Evolutionary conservation across 2,888 invertebrate species (phyloP).

Genomic region (Bimastos eiseni): DNA sequence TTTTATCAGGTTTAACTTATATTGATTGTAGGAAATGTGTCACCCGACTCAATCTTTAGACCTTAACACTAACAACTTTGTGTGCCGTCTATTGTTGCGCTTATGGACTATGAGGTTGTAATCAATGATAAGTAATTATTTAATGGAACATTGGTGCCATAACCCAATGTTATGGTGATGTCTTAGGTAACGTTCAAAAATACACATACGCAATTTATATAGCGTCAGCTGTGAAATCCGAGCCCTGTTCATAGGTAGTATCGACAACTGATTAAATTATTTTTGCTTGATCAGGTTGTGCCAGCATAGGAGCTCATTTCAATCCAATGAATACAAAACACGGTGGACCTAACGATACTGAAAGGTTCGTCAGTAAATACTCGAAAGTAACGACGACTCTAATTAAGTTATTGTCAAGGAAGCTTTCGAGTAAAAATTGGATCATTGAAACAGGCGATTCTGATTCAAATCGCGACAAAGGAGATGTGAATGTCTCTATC

Average conservation of each 20-base stretch:
- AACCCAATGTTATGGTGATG: too few relatives aligned
- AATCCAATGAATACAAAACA: constrained; percentile 80
- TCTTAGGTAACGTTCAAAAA: neutral
- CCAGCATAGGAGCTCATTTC: constrained; percentile 91
- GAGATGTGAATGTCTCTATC: too few relatives aligned
- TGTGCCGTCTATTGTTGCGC: too few relatives aligned
- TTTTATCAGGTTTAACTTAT: too few relatives aligned
- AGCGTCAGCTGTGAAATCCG: neutral
- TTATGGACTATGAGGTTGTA: too few relatives aligned
- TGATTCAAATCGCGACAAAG: too few relatives aligned
- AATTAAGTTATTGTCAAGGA: neutral
- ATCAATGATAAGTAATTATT: too few relatives aligned
- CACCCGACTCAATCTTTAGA: too few relatives aligned
- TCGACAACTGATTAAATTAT: neutral
- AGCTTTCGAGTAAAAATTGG: neutral
- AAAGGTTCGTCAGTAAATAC: constrained; percentile 54
- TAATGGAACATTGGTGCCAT: too few relatives aligned
- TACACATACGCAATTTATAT: neutral
- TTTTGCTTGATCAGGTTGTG: constrained; percentile 68
- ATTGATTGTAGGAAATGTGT: too few relatives aligned
- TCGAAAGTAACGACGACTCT: constrained; percentile 1
- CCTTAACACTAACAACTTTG: too few relatives aligned
- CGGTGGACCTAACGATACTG: constrained; percentile 74
- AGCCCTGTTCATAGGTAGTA: neutral
- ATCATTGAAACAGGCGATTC: neutral